phyloP scores from a whole-genome alignment of 2,888 invertebrate genomes.

The Ganaspis brasiliensis region DNA sequence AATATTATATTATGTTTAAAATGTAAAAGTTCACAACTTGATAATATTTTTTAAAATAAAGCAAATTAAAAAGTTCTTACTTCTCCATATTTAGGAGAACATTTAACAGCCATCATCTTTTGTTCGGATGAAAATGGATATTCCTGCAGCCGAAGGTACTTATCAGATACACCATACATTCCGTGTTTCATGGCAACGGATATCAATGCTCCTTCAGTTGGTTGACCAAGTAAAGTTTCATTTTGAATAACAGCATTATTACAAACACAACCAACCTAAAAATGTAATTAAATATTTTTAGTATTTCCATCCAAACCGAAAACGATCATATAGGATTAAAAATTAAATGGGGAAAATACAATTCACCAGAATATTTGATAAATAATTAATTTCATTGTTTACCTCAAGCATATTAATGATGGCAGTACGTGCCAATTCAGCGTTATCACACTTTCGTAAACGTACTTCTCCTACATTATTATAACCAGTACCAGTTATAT shows the following conservation, averaged over 20 bases:
- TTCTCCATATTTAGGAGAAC: conserved; percentile 89
- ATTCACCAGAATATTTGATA: no score
- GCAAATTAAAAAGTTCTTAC: no score
- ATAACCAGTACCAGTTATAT: conserved; percentile 96
- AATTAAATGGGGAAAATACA: no score
- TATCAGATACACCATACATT: conserved; percentile 90
- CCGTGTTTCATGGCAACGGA: conserved; percentile 96
- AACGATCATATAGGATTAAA: no score
- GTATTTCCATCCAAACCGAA: no score
- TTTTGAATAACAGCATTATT: conserved; percentile 96
- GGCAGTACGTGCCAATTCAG: conserved; percentile 88
- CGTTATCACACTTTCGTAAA: conserved; percentile 88
- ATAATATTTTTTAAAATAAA: not conserved
- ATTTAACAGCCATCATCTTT: conserved; percentile 99
- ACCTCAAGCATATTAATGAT: conserved; percentile 93
- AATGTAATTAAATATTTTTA: not conserved
- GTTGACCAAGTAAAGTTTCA: conserved; percentile 94
- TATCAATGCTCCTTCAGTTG: conserved; percentile 98
- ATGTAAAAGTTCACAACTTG: not conserved
- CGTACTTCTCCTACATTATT: conserved; percentile 92
- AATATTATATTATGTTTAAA: no score
- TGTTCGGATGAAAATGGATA: conserved; percentile 98
- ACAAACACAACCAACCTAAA: conserved; percentile 92
- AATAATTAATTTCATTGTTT: no score
- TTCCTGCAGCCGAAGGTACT: conserved; percentile 93